These are phyloP conservation scores for Halichondria panicea DNA, from an alignment of 37 sponge, comb jelly and placozoan genomes.

Conservation along the genomic window DNA sequence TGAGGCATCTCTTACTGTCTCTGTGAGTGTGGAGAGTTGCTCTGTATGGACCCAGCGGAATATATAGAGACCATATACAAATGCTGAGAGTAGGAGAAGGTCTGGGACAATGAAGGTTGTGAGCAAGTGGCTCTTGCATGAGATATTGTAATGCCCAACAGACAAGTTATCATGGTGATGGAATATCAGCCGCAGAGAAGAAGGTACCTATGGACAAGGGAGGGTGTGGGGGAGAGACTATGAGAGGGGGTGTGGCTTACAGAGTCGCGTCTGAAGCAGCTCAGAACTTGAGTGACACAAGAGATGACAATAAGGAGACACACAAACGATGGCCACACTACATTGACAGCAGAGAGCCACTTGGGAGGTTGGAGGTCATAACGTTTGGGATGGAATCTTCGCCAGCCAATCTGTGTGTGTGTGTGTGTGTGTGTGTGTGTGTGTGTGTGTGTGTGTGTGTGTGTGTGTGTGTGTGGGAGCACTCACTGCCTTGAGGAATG, in stretches of 20 bases:
- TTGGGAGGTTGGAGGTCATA: constrained; percentile 42
- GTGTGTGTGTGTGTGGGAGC: too few species aligned
- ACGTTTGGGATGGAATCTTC: constrained; percentile 16
- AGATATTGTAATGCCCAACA: too few species aligned
- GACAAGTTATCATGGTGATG: background rate
- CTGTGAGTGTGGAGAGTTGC: constrained; percentile 77
- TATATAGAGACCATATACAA: constrained; percentile 70
- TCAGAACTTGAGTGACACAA: constrained; percentile 53
- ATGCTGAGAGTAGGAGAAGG: constrained; percentile 58
- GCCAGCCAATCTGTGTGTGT: constrained; percentile 73
- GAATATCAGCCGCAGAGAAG: background rate
- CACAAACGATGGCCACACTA: constrained; percentile 55
- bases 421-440: too few species aligned
- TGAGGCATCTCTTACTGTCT: constrained; percentile 61
- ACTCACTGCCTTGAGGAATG: constrained; percentile 78
- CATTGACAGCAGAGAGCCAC: constrained; percentile 31
- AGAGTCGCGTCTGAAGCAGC: constrained; percentile 60
- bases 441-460: too few species aligned
- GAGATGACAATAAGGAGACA: constrained; percentile 42
- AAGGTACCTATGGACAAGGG: background rate
- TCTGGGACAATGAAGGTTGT: constrained; percentile 67
- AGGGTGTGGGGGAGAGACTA: constrained; percentile 6
- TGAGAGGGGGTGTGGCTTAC: constrained; percentile 43
- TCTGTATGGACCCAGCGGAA: constrained; percentile 71
- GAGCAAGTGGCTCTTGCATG: constrained; percentile 51